Percentiles rank a stretch among this genome's conserved stretches.
These are phyloP conservation scores for Steinernema scapterisci DNA, from an alignment of 2,888 invertebrate species.

Conservation along the genomic window DNA sequence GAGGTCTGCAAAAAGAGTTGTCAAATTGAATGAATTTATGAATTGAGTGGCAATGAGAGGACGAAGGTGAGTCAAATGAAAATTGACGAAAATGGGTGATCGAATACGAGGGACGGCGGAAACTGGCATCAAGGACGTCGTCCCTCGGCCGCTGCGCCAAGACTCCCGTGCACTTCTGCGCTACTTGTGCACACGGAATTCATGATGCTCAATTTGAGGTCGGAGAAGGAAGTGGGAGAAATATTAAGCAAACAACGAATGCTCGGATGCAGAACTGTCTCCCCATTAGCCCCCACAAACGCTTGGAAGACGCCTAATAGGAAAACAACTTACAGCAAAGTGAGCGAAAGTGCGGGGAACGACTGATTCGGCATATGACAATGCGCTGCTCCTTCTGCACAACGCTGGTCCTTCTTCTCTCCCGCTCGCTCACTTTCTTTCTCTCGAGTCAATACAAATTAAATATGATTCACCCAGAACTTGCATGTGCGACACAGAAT, in stretches of 20 bases:
- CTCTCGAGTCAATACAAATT: constrained; percentile 33
- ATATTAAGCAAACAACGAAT: constrained; percentile 1
- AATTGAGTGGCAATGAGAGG: too few relatives aligned
- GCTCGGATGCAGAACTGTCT: neutral
- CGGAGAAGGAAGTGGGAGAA: neutral
- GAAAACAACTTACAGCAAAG: neutral
- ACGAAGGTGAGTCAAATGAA: constrained; percentile 8
- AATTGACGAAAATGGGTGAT: constrained; percentile 25
- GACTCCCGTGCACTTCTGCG: constrained; percentile 15
- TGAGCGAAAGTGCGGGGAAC: constrained; percentile 1
- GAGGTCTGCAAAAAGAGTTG: constrained; percentile 13
- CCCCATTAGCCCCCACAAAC: neutral
- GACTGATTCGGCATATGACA: neutral
- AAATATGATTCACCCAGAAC: constrained; percentile 31
- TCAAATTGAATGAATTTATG: constrained; percentile 2
- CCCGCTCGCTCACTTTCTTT: neutral
- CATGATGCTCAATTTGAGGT: neutral
- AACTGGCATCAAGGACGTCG: neutral
- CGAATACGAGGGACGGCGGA: neutral
- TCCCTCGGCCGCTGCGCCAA: neutral
- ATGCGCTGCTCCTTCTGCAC: neutral
- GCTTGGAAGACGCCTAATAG: neutral
- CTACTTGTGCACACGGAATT: constrained; percentile 20
- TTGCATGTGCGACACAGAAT: constrained; percentile 15
- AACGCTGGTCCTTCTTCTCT: constrained; percentile 12